A percentile compares a stretch with the other conserved stretches of the same genome.
These are phyloP conservation scores for Cephus pygmeus DNA, from an alignment of 2,888 invertebrate genomes.

Conservation along the genomic window DNA sequence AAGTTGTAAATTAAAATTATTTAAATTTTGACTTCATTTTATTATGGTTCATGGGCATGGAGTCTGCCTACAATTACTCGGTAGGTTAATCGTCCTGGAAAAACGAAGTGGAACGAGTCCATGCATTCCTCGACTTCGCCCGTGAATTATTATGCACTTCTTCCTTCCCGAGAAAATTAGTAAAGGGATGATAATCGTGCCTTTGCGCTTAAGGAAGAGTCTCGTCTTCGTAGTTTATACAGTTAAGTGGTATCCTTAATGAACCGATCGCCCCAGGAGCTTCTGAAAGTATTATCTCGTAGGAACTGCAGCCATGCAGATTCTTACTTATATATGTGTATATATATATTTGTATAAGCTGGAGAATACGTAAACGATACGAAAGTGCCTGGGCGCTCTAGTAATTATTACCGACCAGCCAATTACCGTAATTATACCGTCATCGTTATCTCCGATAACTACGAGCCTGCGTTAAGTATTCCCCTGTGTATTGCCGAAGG, in stretches of 20 bases:
- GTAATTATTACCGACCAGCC: constrained; percentile 43
- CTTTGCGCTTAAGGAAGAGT: neutral
- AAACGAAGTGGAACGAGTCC: neutral
- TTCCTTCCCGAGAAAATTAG: neutral
- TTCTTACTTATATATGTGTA: neutral
- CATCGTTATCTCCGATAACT: constrained; percentile 40
- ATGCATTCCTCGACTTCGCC: neutral
- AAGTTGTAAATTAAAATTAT: neutral
- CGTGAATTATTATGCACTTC: neutral
- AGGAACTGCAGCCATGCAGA: neutral
- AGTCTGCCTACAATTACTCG: neutral
- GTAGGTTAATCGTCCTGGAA: neutral
- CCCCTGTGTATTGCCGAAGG: constrained; percentile 21
- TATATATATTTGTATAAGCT: constrained; percentile 5
- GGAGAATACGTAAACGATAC: constrained; percentile 1
- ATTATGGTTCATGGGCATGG: neutral
- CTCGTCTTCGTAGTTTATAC: constrained; percentile 8
- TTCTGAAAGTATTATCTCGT: constrained; percentile 1
- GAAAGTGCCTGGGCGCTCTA: constrained; percentile 17
- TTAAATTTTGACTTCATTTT: neutral
- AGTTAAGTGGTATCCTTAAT: constrained; percentile 21
- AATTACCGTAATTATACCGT: constrained; percentile 54
- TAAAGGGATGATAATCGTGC: neutral
- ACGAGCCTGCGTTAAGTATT: neutral
- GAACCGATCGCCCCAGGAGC: constrained; percentile 27